These are phyloP conservation scores for Dicranocentrus wangi DNA, from an alignment of 2,888 invertebrate genomes.

Conservation along the genomic window DNA sequence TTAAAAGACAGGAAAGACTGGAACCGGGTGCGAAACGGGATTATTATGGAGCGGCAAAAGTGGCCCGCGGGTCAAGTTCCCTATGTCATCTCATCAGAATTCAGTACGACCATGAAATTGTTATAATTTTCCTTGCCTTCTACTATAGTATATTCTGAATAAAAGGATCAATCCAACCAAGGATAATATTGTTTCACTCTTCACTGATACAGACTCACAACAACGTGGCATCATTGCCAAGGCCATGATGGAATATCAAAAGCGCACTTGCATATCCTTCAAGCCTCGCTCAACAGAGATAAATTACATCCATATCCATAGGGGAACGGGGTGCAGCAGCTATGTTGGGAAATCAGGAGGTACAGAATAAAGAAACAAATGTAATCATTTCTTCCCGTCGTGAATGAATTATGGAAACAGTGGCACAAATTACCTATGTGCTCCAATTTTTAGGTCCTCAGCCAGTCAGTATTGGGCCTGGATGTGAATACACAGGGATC, in stretches of 20 bases:
- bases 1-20: conserved; percentile 32
- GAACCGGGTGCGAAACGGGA: conserved; percentile 73
- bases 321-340: conserved; percentile 76
- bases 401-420: no score
- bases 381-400: not conserved
- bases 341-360: conserved; percentile 77
- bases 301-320: conserved; percentile 74
- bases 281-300: conserved; percentile 73
- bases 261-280: conserved; percentile 74
- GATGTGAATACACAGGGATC: conserved; percentile 75
- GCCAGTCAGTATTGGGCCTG: conserved; percentile 76
- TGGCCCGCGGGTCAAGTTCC: conserved; percentile 74
- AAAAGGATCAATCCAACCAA: no score
- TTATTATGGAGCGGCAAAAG: conserved; percentile 70
- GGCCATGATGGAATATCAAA: conserved; percentile 76
- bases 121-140: not conserved
- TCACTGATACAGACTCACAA: conserved; percentile 51
- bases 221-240: conserved; percentile 75
- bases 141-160: not conserved
- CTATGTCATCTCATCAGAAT: conserved; percentile 74
- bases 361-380: not conserved
- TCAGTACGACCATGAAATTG: conserved; percentile 61
- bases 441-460: conserved; percentile 75
- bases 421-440: no score
- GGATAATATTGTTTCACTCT: no score